These are phyloP conservation scores for Malacosoma neustria DNA, from an alignment of 2,888 invertebrate species.

Conservation along the genomic window DNA sequence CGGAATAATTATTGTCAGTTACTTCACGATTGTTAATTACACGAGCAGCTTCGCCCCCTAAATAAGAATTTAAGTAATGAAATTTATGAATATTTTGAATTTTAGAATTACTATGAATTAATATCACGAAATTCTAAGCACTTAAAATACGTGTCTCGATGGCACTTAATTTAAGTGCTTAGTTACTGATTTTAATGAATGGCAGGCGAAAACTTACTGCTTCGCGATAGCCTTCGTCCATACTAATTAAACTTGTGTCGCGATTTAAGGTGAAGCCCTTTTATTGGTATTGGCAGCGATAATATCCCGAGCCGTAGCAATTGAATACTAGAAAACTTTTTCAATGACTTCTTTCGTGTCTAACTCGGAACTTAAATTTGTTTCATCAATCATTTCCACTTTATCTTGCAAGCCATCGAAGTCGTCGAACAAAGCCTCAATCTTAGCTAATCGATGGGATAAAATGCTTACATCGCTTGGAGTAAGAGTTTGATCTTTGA, in stretches of 20 bases:
- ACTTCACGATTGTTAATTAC: conserved; percentile 16
- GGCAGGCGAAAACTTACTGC: conserved; percentile 11
- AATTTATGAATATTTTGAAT: conserved; percentile 15
- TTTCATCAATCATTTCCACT: neutral
- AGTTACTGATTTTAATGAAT: conserved; percentile 12
- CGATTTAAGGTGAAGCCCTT: too few species aligned
- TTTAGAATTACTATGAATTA: conserved; percentile 13
- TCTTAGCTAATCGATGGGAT: too few species aligned
- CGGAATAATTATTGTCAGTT: conserved; percentile 10
- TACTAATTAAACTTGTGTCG: too few species aligned
- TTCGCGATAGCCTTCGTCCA: neutral
- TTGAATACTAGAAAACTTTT: conserved; percentile 1
- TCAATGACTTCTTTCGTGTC: neutral
- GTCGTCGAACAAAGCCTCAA: too few species aligned
- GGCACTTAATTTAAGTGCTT: too few species aligned
- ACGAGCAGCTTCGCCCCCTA: conserved; percentile 14
- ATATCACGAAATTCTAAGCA: conserved; percentile 17
- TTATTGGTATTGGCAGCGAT: too few species aligned
- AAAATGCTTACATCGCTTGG: too few species aligned
- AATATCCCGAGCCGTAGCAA: neutral
- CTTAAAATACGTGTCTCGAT: conserved; percentile 13
- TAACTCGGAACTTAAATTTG: neutral
- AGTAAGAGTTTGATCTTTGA: too few species aligned
- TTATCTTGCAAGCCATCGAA: conserved; percentile 1
- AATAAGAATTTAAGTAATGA: conserved; percentile 16